A percentile compares a stretch with the other conserved stretches of the same genome.
Evolutionary conservation across 2,113 vertebrate genomes (phyloP).

Genomic region (Galeopterus variegatus): DNA sequence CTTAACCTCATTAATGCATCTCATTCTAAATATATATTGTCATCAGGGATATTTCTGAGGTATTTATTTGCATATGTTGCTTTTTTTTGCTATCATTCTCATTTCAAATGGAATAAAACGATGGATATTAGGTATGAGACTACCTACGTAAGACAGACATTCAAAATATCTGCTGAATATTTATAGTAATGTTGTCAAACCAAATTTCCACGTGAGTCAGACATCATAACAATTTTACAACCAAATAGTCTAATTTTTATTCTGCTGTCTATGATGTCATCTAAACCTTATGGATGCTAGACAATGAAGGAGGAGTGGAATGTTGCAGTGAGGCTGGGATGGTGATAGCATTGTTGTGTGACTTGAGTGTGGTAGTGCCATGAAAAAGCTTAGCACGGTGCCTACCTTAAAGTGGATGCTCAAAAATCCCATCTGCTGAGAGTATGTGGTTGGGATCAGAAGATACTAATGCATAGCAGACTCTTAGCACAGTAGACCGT

Average conservation of each 20-base stretch:
- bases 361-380: neutral
- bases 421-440: neutral
- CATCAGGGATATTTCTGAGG: neutral
- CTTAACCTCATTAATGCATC: neutral
- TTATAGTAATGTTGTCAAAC: neutral
- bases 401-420: neutral
- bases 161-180: neutral
- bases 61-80: neutral
- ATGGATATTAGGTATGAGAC: neutral
- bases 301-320: neutral
- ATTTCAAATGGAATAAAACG: neutral
- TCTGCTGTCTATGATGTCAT: neutral
- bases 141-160: neutral
- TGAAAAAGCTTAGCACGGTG: neutral
- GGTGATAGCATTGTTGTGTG: neutral
- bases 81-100: neutral
- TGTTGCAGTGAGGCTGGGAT: accelerated
- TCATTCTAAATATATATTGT: neutral
- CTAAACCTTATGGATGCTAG: neutral
- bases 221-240: neutral
- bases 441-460: neutral
- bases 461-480: neutral
- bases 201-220: neutral
- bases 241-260: neutral
- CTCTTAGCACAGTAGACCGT: neutral